Evolutionary conservation across 2,888 invertebrate genomes (phyloP).

Genomic region (Chloromyia formosa): DNA sequence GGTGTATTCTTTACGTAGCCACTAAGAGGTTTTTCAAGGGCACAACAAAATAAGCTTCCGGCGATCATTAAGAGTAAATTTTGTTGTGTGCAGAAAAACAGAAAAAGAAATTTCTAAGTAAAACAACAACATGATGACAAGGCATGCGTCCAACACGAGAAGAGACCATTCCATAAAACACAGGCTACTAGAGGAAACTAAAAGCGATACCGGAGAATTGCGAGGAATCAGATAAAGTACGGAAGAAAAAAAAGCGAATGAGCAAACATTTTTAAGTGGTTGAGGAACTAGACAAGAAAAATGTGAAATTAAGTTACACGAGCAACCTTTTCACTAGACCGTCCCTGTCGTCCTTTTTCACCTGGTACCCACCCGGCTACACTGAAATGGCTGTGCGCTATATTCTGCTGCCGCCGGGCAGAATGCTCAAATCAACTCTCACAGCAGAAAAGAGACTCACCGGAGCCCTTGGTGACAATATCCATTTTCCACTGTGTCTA

Average conservation of each 20-base stretch:
- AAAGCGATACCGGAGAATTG: background rate
- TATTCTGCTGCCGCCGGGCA: background rate
- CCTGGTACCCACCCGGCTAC: background rate
- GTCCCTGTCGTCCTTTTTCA: background rate
- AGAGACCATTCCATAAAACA: background rate
- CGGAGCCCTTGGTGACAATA: background rate
- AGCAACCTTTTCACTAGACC: background rate
- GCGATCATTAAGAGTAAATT: conserved; percentile 31
- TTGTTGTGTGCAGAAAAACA: conserved; percentile 17
- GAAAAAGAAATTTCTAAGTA: background rate
- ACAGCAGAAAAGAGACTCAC: background rate
- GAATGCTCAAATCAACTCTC: background rate
- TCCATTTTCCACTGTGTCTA: background rate
- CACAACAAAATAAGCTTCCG: conserved; percentile 19
- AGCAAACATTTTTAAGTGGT: conserved; percentile 1
- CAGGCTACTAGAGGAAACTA: background rate
- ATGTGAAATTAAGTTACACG: conserved; percentile 17
- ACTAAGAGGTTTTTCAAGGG: conserved; percentile 8
- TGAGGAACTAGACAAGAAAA: conserved; percentile 9
- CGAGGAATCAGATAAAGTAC: conserved; percentile 5
- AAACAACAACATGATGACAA: background rate
- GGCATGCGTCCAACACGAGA: background rate
- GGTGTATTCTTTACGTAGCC: background rate
- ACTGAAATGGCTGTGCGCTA: background rate
- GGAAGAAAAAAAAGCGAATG: too few species aligned